Evolutionary conservation across 2,113 vertebrate species (phyloP), one percentile per base, ranked within the genome.

Genomic region (Onychostruthus taczanowskii): DNA sequence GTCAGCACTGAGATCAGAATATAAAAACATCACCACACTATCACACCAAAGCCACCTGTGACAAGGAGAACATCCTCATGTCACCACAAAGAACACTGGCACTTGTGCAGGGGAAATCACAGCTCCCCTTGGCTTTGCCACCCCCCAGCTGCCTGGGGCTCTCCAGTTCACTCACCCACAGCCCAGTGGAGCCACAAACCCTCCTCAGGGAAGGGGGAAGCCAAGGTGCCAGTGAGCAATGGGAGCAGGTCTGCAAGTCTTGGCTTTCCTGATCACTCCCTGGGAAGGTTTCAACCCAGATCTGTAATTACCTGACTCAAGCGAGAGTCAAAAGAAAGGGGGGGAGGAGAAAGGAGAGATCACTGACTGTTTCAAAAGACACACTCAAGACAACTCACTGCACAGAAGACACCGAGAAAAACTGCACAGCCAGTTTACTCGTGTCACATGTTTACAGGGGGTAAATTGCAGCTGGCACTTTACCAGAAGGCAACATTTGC

Each of bases 401-500:
- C 31, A 31, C 9, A 85, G 86, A 94, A 82, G 74, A 68, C 87
- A 90, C 70, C 3, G 8, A 73, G 64, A 95, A 76, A 95, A 93
- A 26, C 23, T 56, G 81, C 89, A 75, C 33, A 79, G 83, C 79
- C 61, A 87, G 69, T 85, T 89, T 69, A 83, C 67, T 64, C 4
- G 13, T 69, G 93, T 82, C 81, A 69, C 70, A 72, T 53, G 39
- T 91, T 96, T 83, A 92, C 72, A 96, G 89, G 87, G 84, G 87
- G 70, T 83, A 95, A 97, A 96, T 41, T 93, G 87, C 89, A 97
- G 67, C 17, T 83, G 81, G 83, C 75, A 72, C 55, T 70, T 93
- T 39, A 97, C 73, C 92, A 97, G 94, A 76, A 94, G 56, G 81
- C 84, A 89, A 70, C 76, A 77, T 58, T 94, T 77, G 90, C 95